Base-by-base conservation (phyloP, 2,888 invertebrate genomes). In the Chrysomela aeneicollis region DNA sequence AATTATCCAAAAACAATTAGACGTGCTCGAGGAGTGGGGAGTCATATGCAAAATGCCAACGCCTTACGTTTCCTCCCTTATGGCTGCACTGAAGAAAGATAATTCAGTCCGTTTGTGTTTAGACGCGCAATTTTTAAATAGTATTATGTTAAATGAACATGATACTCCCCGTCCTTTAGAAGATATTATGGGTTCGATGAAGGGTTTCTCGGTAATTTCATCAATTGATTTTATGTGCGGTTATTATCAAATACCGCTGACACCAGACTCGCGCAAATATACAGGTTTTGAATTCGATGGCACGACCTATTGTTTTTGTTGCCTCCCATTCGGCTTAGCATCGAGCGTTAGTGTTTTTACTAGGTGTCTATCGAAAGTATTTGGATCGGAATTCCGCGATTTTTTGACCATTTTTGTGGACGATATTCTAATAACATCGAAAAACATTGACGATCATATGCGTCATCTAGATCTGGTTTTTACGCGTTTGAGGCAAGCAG, bases 21-120 rank as follows among this genome's bases (percentile, higher is more conserved):
- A 61, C 19, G 18, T 18, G 17, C 55, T 61, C 19, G 61, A 61
- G 15, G 21, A 54, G 30, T 61, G 55, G 61, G 37, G 54, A 6
- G 22, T 61, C 8, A 61, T 61, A 21, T 22, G 46, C 8, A 55
- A 53, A 35, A 61, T 26, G 22, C 35, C 53, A 54, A 61, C 61
- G 12, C 54, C 54, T 2, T 61, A 61, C 21, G 15, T 52, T 9
- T 61, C 61, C 10, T 46, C 61, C 9, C 30, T 61, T 8, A 42
- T 61, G 54, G 52, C 37, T 8, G 21, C 54, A 12, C 32, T 61
- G 21, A 51, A 51, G 26, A 51, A 51, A 22, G 51, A 51, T 51
- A 22, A 51, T 15, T 51, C 21, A 2, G 49, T 61, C 30, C 54
- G 61, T 37, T 1, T 53, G 17, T 53, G 53, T 53, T 35, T 53